Evolutionary conservation across 2,113 vertebrate genomes (phyloP).

Genomic region (Myrmecophaga tridactyla): DNA sequence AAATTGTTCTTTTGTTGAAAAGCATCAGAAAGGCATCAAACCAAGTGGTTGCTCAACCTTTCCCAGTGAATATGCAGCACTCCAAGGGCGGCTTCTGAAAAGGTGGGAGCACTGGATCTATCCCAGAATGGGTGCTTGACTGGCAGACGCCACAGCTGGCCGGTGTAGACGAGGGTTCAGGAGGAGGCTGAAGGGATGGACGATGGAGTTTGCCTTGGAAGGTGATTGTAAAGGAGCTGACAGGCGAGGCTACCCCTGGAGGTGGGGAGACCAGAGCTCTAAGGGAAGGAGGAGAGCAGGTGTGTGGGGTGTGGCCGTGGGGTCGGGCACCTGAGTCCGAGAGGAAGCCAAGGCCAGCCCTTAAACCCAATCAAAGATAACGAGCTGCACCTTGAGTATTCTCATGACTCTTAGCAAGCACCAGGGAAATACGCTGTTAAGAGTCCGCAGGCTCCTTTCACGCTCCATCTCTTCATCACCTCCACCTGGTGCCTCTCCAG

Average conservation of each 20-base stretch:
- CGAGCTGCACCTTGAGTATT: background rate
- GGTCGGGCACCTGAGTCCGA: background rate
- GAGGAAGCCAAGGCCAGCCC: background rate
- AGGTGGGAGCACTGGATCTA: background rate
- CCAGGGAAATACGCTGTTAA: background rate
- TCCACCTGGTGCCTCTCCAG: background rate
- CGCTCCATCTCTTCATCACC: background rate
- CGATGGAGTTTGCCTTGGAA: background rate
- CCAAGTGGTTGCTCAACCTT: background rate
- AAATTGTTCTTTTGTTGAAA: slow-evolving; percentile 19
- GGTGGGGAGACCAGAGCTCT: background rate
- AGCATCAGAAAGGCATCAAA: background rate
- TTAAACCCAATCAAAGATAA: slow-evolving; percentile 32
- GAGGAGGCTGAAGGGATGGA: background rate
- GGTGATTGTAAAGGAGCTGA: background rate
- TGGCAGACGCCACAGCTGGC: background rate
- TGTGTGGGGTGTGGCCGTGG: too few species aligned
- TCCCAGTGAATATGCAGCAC: background rate
- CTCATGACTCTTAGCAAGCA: slow-evolving; percentile 55
- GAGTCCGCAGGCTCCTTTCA: background rate
- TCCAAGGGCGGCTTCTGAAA: background rate
- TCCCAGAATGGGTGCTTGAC: background rate
- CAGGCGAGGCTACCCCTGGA: background rate
- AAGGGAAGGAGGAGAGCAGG: background rate
- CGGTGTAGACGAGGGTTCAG: background rate